These are phyloP conservation scores for Centropus bengalensis DNA, from an alignment of 2,113 vertebrate species.

Conservation along the genomic window DNA sequence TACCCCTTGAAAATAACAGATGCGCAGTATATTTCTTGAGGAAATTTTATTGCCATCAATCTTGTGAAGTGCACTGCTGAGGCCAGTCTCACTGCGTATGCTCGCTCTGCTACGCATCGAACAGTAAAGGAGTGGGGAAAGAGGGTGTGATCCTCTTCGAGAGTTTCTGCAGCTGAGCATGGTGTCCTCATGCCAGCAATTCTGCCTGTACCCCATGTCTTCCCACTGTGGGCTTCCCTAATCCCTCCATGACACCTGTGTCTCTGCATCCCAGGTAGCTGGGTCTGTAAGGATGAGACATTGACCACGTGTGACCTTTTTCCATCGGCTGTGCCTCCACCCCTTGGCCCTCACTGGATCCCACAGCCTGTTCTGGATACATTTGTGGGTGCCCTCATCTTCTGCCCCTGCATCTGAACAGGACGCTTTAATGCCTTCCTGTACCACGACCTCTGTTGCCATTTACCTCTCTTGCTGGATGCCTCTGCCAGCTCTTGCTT, in stretches of 20 bases:
- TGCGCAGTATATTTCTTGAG: background rate
- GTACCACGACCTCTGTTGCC: background rate
- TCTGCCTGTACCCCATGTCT: background rate
- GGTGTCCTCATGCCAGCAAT: background rate
- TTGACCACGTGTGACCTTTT: background rate
- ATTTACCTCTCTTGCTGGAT: background rate
- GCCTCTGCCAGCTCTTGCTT: background rate
- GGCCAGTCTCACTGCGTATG: background rate
- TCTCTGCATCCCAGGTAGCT: too few species aligned
- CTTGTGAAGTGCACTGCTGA: background rate
- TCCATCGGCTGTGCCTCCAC: background rate
- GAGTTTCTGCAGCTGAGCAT: background rate
- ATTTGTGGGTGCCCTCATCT: background rate
- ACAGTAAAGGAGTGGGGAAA: background rate
- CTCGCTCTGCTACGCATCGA: background rate
- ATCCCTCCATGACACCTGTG: background rate
- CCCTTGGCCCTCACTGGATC: background rate
- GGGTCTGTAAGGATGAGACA: background rate
- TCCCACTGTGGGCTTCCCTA: background rate
- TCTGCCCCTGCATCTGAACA: background rate
- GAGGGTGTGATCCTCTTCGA: background rate
- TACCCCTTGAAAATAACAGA: background rate
- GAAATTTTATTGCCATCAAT: background rate
- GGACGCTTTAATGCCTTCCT: background rate
- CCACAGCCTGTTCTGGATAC: background rate